A percentile compares a stretch with the other conserved stretches of the same genome.
phyloP scores from a whole-genome alignment of 37 sponge, comb jelly and placozoan species.

The Cladorhizidae sp. region DNA sequence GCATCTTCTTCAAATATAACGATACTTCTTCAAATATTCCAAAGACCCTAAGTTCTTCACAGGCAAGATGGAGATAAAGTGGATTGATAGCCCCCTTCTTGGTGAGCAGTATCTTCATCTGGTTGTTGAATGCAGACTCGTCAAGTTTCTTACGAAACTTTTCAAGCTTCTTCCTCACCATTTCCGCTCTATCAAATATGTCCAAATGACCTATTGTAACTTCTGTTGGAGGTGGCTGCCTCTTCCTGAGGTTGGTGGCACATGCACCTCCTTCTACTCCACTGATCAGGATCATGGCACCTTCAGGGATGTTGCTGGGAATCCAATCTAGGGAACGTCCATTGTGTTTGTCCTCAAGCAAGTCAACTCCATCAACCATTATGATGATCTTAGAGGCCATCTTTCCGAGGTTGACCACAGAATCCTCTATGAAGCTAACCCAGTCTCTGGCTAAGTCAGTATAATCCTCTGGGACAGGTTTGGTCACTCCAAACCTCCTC shows the following conservation, averaged over 20 bases:
- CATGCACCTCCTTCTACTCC: constrained; percentile 55
- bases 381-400: constrained; percentile 53
- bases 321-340: constrained; percentile 87
- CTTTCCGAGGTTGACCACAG: not conserved
- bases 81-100: constrained; percentile 95
- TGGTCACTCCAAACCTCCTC: constrained; percentile 50
- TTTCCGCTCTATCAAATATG: constrained; percentile 88
- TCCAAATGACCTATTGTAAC: constrained; percentile 76
- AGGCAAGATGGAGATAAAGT: constrained; percentile 91
- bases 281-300: constrained; percentile 68
- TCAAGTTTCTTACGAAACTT: constrained; percentile 91
- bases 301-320: constrained; percentile 62
- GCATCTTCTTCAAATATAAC: constrained; percentile 61
- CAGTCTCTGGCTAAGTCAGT: constrained; percentile 65
- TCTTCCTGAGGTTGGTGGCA: constrained; percentile 35
- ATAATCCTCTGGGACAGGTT: constrained; percentile 74
- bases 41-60: constrained; percentile 94
- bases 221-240: constrained; percentile 44
- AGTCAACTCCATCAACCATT: constrained; percentile 88
- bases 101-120: constrained; percentile 93
- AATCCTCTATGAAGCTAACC: constrained; percentile 61
- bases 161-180: constrained; percentile 77
- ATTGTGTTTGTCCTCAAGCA: constrained; percentile 78
- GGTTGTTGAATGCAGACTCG: constrained; percentile 96
- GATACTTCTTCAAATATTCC: constrained; percentile 90